phyloP scores from a whole-genome alignment of 30 jellyfish, hydroid and myxozoan species.

The Euphysa ruthae region DNA sequence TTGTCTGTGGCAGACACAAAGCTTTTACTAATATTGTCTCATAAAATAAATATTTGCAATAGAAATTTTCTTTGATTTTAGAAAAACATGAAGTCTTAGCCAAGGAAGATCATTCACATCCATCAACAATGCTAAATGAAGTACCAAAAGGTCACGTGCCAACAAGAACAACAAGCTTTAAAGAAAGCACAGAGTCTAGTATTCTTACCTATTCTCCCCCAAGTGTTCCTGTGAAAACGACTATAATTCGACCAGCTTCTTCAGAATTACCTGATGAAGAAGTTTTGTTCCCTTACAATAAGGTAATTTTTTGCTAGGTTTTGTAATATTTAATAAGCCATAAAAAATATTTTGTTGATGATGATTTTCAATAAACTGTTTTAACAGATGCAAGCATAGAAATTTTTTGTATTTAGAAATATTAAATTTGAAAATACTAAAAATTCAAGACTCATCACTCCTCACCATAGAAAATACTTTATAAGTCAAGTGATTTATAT shows the following conservation, averaged over 20 bases:
- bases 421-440: too few species aligned
- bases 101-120: not conserved
- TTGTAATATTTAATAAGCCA: too few species aligned
- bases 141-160: conserved; percentile 40
- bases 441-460: too few species aligned
- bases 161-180: conserved; percentile 18
- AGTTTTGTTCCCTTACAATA: not conserved
- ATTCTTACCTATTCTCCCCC: conserved; percentile 20
- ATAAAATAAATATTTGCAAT: too few species aligned
- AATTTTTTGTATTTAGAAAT: too few species aligned
- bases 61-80: not conserved
- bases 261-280: conserved; percentile 35
- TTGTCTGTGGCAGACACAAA: too few species aligned
- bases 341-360: too few species aligned
- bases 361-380: too few species aligned
- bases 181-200: conserved; percentile 4
- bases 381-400: too few species aligned
- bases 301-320: not conserved
- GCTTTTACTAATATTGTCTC: too few species aligned
- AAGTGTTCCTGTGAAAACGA: conserved; percentile 17
- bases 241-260: conserved; percentile 21
- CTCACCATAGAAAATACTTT: too few species aligned
- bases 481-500: too few species aligned
- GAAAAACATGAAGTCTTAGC: conserved; percentile 24
- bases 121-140: not conserved